phyloP scores from a whole-genome alignment of 23 tunicate species.

The Ciona savignyi region DNA sequence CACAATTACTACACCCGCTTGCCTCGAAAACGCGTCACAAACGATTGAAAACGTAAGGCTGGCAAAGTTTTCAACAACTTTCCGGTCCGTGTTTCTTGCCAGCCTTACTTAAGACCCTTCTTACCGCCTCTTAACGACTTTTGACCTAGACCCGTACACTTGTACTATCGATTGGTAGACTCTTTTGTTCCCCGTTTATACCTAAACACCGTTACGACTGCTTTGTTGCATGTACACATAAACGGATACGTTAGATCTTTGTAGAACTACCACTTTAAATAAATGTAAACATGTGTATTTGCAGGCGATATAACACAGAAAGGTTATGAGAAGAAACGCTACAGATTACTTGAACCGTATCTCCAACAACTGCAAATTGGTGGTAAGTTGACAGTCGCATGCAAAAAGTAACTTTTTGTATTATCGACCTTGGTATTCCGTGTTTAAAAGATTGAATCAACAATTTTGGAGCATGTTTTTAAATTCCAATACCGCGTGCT shows the following conservation, averaged over 20 bases:
- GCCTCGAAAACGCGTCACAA: neutral
- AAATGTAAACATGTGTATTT: too few relatives aligned
- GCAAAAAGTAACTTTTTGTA: too few relatives aligned
- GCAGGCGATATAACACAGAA: slow-evolving; percentile 93
- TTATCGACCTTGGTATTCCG: too few relatives aligned
- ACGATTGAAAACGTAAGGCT: neutral
- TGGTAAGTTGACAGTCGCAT: too few relatives aligned
- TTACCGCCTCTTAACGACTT: neutral
- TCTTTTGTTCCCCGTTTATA: neutral
- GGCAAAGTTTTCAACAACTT: neutral
- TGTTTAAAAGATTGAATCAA: too few relatives aligned
- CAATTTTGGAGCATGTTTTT: too few relatives aligned
- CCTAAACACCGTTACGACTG: neutral
- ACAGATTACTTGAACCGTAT: slow-evolving; percentile 56
- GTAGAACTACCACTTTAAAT: too few relatives aligned
- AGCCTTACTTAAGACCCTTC: neutral
- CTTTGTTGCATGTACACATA: too few relatives aligned
- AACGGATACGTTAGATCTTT: too few relatives aligned
- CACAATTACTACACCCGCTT: neutral
- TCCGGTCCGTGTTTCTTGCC: neutral
- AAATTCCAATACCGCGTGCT: too few relatives aligned
- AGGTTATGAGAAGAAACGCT: slow-evolving; percentile 86
- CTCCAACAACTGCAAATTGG: too few relatives aligned
- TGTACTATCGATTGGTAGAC: neutral
- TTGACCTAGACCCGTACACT: neutral